These are phyloP conservation scores for Tapera naevia DNA, from an alignment of 2,797 vertebrate genomes.

Conservation along the genomic window DNA sequence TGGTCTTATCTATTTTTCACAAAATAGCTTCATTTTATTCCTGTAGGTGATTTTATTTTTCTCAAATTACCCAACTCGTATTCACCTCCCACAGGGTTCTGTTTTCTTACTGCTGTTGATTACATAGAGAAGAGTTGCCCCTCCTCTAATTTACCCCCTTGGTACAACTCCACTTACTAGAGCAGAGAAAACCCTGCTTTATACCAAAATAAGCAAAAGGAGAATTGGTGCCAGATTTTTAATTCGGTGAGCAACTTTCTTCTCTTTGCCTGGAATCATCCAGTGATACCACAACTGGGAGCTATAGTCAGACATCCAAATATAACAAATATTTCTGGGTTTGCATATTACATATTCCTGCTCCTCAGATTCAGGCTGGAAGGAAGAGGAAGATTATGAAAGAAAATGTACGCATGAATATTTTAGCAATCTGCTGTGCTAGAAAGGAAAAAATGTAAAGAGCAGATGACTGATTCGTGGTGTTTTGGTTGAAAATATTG, in stretches of 20 bases:
- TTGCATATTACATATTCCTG: not conserved
- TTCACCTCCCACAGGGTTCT: not conserved
- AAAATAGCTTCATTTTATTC: not conserved
- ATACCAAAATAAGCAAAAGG: constrained; percentile 32
- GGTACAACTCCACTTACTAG: not conserved
- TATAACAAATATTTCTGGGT: constrained; percentile 31
- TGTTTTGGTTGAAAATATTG: constrained; percentile 33
- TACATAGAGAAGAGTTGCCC: not conserved
- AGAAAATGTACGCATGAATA: constrained; percentile 9
- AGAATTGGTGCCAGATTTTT: not conserved
- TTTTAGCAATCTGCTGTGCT: not conserved
- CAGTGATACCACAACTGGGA: not conserved
- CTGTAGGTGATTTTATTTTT: constrained; percentile 17
- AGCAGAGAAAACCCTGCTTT: constrained; percentile 38
- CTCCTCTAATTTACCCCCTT: not conserved
- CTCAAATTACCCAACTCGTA: constrained; percentile 23
- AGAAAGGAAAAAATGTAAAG: constrained; percentile 36
- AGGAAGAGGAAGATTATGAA: constrained; percentile 25
- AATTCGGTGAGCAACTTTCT: constrained; percentile 15
- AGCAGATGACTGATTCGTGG: constrained; percentile 37
- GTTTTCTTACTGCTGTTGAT: constrained; percentile 21
- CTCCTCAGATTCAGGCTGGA: not conserved
- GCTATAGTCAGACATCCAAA: constrained; percentile 3
- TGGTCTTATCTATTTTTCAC: not conserved
- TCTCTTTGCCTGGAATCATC: constrained; percentile 31